Conservation (phyloP, 2,797 vertebrate genomes). For the Lophius americanus region DNA sequence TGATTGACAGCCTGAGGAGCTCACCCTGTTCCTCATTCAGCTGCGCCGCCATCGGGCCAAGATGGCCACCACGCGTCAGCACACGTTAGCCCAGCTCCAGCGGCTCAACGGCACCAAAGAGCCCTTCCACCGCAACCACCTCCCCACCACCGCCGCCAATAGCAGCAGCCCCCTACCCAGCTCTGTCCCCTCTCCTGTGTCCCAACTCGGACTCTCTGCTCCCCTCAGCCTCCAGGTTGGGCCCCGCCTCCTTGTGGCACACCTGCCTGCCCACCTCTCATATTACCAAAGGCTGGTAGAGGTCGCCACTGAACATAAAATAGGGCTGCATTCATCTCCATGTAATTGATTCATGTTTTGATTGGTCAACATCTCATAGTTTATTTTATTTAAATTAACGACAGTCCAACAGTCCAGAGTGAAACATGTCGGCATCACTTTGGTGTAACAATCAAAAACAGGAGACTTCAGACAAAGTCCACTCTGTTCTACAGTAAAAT, state of each 20-base stretch:
- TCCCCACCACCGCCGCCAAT: slow-evolving; percentile 43
- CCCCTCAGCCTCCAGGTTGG: slow-evolving; percentile 71
- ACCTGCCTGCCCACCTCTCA: slow-evolving; percentile 38
- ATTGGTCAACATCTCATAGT: no score
- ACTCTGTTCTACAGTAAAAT: no score
- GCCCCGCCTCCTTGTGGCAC: slow-evolving; percentile 11
- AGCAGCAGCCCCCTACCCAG: slow-evolving; percentile 63
- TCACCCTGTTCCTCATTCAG: slow-evolving; percentile 95
- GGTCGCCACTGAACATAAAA: slow-evolving; percentile 51
- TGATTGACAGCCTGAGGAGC: slow-evolving; percentile 93
- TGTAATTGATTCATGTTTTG: no score
- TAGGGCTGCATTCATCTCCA: no score
- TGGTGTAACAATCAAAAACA: no score
- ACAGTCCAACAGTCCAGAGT: no score
- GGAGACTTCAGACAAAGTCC: no score
- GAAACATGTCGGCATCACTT: no score
- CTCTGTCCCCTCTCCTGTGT: slow-evolving; percentile 49
- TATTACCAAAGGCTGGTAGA: slow-evolving; percentile 37
- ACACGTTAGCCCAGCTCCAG: slow-evolving; percentile 88
- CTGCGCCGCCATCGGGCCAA: slow-evolving; percentile 94
- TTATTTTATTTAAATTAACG: no score
- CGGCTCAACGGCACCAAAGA: slow-evolving; percentile 85
- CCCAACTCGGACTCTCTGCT: slow-evolving; percentile 49
- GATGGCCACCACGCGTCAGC: slow-evolving; percentile 89
- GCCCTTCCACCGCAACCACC: slow-evolving; percentile 69